Base-by-base conservation (phyloP, 2,797 vertebrate species). In the Pelodytes ibericus region DNA sequence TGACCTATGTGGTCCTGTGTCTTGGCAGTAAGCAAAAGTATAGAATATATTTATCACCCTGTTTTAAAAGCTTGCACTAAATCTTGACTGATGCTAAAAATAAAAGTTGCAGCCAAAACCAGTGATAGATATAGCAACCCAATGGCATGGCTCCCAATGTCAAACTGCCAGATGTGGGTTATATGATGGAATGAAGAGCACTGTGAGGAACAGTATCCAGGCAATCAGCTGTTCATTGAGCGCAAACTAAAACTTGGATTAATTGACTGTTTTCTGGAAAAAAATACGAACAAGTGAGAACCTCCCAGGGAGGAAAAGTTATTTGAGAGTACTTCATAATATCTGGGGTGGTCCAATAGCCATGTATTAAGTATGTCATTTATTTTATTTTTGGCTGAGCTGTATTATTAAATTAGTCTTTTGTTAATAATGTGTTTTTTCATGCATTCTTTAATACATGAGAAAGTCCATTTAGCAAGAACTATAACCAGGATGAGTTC, bases 131-230 rank as follows among this genome's bases (percentile, higher is more conserved):
- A 80, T 20, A 76, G 80, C 79, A 84, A 78, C 79, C 79, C 16
- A 24, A 59, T 80, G 82, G 80, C 78, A 74, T 75, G 57, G 20
- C 74, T 84, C 66, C 71, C 76, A 80, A 80, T 69, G 81, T 2
- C 79, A 79, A 83, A 77, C 36, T 26, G 79, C 69, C 77, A 90
- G 81, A 89, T 86, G 82, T 67, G 51, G 58, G 62, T 65, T 84
- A 76, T 33, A 71, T 69, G 72, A 61, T 71, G 64, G 82, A 65
- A 73, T 77, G 9, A 78, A 72, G 79, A 80, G 61, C 9, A 71
- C 68, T 64, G 1, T 41, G 63, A 80, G 69, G 61, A 81, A 86
- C 80, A 20, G 73, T 36, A 63, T 51, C 56, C 80, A 51, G 72
- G 75, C 64, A 41, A 64, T 59, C 68, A 71, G 65, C 36, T 82